Conservation (phyloP, 2,797 vertebrate genomes). For the Tympanoctomys barrerae region DNA sequence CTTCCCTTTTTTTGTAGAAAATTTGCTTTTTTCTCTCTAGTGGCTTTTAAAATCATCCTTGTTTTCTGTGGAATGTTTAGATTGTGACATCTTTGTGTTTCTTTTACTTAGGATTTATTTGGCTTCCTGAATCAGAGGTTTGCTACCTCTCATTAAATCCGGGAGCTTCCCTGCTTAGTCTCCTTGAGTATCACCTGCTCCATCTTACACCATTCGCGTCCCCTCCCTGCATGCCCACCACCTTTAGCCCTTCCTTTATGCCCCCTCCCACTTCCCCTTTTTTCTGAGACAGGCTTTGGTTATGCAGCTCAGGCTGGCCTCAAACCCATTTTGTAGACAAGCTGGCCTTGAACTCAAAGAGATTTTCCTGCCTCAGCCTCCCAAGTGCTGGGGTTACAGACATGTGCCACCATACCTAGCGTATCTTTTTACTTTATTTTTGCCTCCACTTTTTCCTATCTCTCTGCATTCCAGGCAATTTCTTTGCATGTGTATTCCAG, state of each 20-base stretch:
- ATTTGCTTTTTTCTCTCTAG: neutral
- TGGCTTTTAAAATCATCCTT: neutral
- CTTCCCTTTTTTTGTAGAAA: neutral
- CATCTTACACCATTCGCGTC: neutral
- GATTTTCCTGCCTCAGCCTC: too few species aligned
- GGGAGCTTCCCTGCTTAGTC: neutral
- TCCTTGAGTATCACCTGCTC: neutral
- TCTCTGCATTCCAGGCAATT: neutral
- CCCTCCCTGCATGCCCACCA: neutral
- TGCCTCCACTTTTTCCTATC: neutral
- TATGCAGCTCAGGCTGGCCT: too few species aligned
- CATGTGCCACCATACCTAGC: too few species aligned
- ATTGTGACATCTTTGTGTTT: slow-evolving; percentile 1
- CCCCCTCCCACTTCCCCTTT: too few species aligned
- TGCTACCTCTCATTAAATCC: neutral
- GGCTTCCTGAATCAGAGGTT: neutral
- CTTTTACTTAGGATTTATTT: neutral
- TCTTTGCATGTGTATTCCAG: neutral
- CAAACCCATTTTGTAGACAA: too few species aligned
- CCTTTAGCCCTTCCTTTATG: neutral
- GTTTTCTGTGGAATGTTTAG: neutral
- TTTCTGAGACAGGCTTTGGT: too few species aligned
- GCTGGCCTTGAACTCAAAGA: too few species aligned
- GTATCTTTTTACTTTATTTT: too few species aligned
- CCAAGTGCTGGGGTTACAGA: too few species aligned